Evolutionary conservation across 2,113 vertebrate species (phyloP).

Genomic region (Alces alces): DNA sequence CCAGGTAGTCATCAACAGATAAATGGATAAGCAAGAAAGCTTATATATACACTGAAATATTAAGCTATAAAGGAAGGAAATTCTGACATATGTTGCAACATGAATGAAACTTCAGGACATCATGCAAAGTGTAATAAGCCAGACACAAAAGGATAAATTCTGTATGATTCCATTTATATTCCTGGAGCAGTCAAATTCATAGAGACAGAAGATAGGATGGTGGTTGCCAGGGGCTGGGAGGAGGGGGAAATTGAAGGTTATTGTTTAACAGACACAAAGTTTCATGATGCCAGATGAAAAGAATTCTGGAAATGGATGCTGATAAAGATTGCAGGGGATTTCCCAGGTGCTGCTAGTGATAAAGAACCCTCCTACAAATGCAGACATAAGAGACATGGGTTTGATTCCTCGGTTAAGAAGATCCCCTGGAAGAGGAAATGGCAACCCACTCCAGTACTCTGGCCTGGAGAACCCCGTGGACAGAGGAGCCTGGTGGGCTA

Average conservation of each 20-base stretch:
- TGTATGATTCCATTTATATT: not conserved
- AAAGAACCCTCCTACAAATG: not conserved
- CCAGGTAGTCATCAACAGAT: not conserved
- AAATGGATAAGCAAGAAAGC: not conserved
- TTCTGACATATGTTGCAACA: not conserved
- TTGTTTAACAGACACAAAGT: not conserved
- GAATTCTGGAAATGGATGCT: not conserved
- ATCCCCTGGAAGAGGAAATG: no score
- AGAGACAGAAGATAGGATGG: not conserved
- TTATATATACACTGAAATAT: not conserved
- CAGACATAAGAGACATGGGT: no score
- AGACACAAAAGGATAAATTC: not conserved
- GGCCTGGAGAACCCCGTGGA: no score
- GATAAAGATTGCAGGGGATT: not conserved
- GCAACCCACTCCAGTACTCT: no score
- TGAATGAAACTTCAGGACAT: not conserved
- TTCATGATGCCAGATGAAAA: not conserved
- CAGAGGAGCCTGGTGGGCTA: no score
- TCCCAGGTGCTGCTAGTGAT: not conserved
- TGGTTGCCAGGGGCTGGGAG: not conserved
- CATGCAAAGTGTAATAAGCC: not conserved
- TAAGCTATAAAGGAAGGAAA: not conserved
- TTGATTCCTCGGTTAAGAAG: no score
- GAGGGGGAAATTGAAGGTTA: not conserved
- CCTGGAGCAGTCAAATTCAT: not conserved